Evolutionary conservation across 2,888 invertebrate genomes (phyloP).

Genomic region (Drosophila neotestacea): DNA sequence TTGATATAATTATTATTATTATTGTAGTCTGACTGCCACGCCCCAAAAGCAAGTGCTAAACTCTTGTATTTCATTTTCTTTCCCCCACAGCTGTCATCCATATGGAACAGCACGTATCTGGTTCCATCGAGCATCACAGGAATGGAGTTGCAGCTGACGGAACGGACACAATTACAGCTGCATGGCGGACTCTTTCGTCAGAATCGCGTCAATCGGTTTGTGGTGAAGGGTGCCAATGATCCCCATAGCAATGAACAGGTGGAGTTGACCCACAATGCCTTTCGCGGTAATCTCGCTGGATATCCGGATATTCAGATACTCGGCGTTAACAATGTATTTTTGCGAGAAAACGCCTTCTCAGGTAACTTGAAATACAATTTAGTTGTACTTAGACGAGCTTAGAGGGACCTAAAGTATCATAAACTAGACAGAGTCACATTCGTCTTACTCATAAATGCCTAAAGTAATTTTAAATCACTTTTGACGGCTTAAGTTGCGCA

Average conservation of each 20-base stretch:
- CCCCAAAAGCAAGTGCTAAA: constrained; percentile 9
- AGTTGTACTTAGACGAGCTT: neutral
- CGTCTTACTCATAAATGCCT: too few relatives aligned
- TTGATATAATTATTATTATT: neutral
- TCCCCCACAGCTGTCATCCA: constrained; percentile 65
- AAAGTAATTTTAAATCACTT: too few relatives aligned
- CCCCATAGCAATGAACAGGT: constrained; percentile 73
- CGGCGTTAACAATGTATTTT: constrained; percentile 76
- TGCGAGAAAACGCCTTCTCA: constrained; percentile 78
- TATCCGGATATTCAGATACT: constrained; percentile 83
- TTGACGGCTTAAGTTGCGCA: too few relatives aligned
- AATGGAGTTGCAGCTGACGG: constrained; percentile 72
- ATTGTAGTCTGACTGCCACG: constrained; percentile 4
- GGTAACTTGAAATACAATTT: constrained; percentile 68
- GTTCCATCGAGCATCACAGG: constrained; percentile 73
- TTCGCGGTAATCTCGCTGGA: constrained; percentile 79
- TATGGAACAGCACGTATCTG: constrained; percentile 74
- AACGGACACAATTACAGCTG: constrained; percentile 71
- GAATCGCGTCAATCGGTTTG: constrained; percentile 81
- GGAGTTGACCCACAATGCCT: constrained; percentile 80
- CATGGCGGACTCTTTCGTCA: constrained; percentile 76
- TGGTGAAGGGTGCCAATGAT: constrained; percentile 71
- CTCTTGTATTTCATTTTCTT: neutral
- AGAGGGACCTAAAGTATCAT: too few relatives aligned
- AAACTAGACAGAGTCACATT: too few relatives aligned